Base-by-base conservation (phyloP, 2,797 vertebrate species). In the Hippopotamyrus pictus region DNA sequence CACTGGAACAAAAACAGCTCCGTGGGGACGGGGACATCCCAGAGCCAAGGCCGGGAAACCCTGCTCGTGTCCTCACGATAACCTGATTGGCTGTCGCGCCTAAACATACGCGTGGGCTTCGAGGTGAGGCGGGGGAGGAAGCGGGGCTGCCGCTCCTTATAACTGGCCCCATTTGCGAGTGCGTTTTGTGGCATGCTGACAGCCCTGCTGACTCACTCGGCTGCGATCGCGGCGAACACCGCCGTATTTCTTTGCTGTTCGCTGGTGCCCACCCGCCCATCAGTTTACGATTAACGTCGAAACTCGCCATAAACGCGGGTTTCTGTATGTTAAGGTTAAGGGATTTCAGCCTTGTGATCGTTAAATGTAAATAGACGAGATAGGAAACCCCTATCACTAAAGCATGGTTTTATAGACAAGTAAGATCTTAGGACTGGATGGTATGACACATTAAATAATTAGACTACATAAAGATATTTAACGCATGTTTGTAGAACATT, bases 121-220 rank as follows among this genome's bases (percentile, higher is more conserved):
- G 69, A 14, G 69, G 14, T 37, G 73, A 37, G 14, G 73, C 19
- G 73, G 33, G 46, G 44, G 44, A 51, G 46, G 73, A 29, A 12
- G 8, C 44, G 48, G 46, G 48, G 7, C 46, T 12, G n/a, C 33
- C 37, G 33, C 22, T 51, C 11, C 12, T 50, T 84, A 50, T 84
- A 84, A 51, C 3, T 25, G 41, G 46, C 82, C 9, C 69, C 29
- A 25, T 84, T 51, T 50, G 11, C 62, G 8, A 37, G 11, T 17
- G 7, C 46, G 3, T 17, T 19, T 14, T 76, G 62, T 19, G 73
- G 82, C 44, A 59, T 1, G 29, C 33, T 46, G 59, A 37, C 62
- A 87, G 85, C 14, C 46, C 37, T 88, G 76, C 86, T 89, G 90
- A 90, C 90, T 90, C n/a, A 90, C 65, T 41, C 62, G 44, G 85